Evolutionary conservation across 2,888 invertebrate genomes (phyloP), one percentile per base, ranked within the genome.

Genomic region (Elmis aenea): DNA sequence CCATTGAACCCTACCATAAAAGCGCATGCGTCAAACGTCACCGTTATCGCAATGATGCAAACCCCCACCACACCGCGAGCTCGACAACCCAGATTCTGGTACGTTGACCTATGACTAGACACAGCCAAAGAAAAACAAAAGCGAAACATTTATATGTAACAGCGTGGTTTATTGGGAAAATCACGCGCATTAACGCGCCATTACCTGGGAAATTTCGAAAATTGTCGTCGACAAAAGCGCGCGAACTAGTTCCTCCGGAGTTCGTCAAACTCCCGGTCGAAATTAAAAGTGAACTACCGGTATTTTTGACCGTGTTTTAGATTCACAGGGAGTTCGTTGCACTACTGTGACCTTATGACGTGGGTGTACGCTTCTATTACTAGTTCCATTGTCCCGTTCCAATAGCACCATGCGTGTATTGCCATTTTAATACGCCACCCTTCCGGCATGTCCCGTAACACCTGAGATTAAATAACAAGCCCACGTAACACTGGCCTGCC

Each of bases 41-140:
- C 53, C 53, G 52, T 54, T 52, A 52, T 48, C 50, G 50, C 47
- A 44, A 42, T 49, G 52, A 50, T 54, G 53, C 55, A 53, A 53
- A 48, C 47, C 45, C 49, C 50, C 51, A 46, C 42, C 31, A 31
- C 15, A 33, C 42, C 40, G 39, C 46, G 42, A 49, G 52, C 50
- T 51, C 52, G 46, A 46, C 55, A 53, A 55, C 55, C 55, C 48
- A 55, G 53, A 48, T 54, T 52, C 36, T 45, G 42, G 54, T 44
- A 41, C 54, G 54, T 54, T 55, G 56, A 59, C 54, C 57, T 42
- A 40, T 22, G 38, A 46, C 41, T 46, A 49, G 42, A 43, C 46
- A 45, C 37, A 32, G 38, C 44, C 36, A 33, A 26, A 43, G 44
- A 45, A 43, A 46, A 46, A 46, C 48, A 52, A 49, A 51, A 49